These are phyloP conservation scores for Benthochromis sp. DNA, from an alignment of 2,113 vertebrate species.

Conservation along the genomic window DNA sequence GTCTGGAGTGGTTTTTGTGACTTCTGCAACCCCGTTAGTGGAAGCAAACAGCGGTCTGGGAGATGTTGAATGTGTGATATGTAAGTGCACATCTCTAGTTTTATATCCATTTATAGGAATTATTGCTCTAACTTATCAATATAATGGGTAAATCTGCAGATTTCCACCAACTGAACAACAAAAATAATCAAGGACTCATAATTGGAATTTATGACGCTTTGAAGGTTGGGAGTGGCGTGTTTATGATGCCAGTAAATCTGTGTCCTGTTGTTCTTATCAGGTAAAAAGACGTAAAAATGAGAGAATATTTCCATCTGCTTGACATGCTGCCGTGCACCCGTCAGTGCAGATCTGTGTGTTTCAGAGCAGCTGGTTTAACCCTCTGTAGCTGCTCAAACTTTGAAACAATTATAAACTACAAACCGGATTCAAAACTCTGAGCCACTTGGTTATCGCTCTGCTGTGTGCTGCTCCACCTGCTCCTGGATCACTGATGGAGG, in stretches of 20 bases:
- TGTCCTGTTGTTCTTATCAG: background rate
- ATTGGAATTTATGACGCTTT: background rate
- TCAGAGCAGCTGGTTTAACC: background rate
- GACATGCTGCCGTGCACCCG: accelerated
- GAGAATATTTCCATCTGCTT: background rate
- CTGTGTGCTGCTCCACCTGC: background rate
- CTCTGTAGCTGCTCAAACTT: background rate
- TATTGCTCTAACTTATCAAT: background rate
- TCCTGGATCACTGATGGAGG: background rate
- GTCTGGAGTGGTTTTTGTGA: background rate
- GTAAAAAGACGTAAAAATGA: background rate
- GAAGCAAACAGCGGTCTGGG: background rate
- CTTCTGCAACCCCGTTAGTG: background rate
- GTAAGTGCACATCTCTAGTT: background rate
- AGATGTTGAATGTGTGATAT: background rate
- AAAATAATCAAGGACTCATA: background rate
- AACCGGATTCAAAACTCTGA: background rate
- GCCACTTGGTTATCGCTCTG: background rate
- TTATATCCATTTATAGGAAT: background rate
- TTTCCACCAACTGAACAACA: background rate
- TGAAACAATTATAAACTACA: background rate
- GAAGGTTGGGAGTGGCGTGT: background rate
- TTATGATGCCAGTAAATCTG: background rate
- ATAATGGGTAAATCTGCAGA: accelerated
- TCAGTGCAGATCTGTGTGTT: background rate